Conservation (phyloP, 2,113 vertebrate species). For the Zosterops borbonicus region DNA sequence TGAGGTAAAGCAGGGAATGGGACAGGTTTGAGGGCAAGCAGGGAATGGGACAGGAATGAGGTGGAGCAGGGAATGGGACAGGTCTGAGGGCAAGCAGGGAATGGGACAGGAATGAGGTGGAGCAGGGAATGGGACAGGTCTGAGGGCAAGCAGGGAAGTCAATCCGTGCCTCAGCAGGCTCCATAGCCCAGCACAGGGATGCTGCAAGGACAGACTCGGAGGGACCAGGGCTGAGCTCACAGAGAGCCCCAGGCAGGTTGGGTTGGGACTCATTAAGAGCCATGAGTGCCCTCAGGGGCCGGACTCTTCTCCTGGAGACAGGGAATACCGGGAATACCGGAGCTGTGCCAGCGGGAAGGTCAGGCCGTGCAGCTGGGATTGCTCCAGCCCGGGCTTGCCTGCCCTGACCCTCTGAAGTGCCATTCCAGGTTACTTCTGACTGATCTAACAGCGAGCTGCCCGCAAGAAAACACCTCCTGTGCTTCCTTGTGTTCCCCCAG, state of each 20-base stretch:
- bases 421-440: not conserved
- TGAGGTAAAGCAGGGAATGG: too few relatives aligned
- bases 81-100: too few relatives aligned
- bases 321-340: not conserved
- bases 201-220: rapidly evolving
- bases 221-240: not conserved
- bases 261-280: not conserved
- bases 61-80: not conserved
- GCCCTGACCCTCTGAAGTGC: not conserved
- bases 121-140: not conserved
- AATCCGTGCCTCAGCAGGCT: rapidly evolving
- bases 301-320: not conserved
- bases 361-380: not conserved
- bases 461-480: not conserved
- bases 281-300: not conserved
- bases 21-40: not conserved
- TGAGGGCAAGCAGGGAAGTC: not conserved
- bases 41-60: not conserved
- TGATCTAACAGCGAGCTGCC: not conserved
- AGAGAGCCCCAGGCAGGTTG: not conserved
- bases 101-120: too few relatives aligned
- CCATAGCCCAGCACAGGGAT: not conserved
- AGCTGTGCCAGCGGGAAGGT: not conserved
- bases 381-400: not conserved
- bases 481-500: not conserved